A percentile compares a stretch with the other conserved stretches of the same genome.
Evolutionary conservation across 2,113 vertebrate species (phyloP).

Genomic region (Pipra filicauda): DNA sequence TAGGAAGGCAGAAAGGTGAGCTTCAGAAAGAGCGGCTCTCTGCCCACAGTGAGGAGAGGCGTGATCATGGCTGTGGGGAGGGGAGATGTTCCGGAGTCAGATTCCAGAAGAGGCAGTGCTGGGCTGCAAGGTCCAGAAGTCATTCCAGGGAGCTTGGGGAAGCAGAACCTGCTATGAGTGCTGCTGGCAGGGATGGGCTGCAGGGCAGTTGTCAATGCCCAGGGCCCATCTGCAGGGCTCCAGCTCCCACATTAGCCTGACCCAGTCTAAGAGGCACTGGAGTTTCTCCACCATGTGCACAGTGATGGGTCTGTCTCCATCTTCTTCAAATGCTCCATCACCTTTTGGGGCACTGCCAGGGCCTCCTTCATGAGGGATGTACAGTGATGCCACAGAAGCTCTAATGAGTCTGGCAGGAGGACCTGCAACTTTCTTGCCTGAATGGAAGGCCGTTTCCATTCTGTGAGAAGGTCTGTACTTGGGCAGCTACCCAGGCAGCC

Average conservation of each 20-base stretch:
- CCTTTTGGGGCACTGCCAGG: background rate
- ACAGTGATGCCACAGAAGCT: no score
- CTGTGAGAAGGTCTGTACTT: background rate
- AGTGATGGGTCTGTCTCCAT: background rate
- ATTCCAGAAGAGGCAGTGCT: background rate
- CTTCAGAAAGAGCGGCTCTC: background rate
- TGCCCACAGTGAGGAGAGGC: background rate
- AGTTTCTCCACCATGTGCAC: background rate
- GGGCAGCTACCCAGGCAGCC: no score
- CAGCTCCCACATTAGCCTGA: background rate
- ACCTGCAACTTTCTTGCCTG: background rate
- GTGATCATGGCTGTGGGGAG: background rate
- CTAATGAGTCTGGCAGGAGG: background rate
- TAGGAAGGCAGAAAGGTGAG: background rate
- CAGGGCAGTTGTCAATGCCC: background rate
- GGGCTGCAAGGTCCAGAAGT: background rate
- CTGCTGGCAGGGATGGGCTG: background rate
- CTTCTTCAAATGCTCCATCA: background rate
- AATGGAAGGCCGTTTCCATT: background rate
- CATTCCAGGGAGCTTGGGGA: background rate
- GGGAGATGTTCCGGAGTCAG: background rate
- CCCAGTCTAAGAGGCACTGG: background rate
- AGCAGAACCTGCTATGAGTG: fast-evolving
- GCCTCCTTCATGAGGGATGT: background rate
- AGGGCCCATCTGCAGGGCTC: background rate